Conservation (phyloP, 2,113 vertebrate genomes). For the Falcunculus frontatus region DNA sequence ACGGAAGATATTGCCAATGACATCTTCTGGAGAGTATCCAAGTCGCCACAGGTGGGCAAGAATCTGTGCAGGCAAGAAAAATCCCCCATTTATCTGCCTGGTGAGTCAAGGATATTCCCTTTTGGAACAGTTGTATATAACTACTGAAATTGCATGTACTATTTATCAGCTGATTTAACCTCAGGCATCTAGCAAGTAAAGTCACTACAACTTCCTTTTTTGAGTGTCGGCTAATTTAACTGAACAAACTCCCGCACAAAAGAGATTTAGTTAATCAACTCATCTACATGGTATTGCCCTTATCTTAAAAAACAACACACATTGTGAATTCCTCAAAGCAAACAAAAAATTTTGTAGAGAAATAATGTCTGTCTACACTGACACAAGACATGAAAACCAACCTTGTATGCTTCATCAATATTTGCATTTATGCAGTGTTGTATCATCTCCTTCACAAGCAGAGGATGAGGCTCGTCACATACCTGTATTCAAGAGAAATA, state of each 20-base stretch:
- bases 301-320: neutral
- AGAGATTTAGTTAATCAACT: neutral
- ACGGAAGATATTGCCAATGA: slow-evolving; percentile 95
- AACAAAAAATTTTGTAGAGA: neutral
- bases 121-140: neutral
- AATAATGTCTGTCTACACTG: neutral
- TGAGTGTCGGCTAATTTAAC: neutral
- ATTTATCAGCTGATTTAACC: neutral
- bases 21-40: slow-evolving; percentile 93
- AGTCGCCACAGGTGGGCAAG: slow-evolving; percentile 94
- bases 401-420: slow-evolving; percentile 92
- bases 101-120: neutral
- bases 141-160: neutral
- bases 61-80: slow-evolving; percentile 66
- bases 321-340: neutral
- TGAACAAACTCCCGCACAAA: neutral
- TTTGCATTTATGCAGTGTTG: slow-evolving; percentile 86
- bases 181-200: neutral
- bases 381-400: slow-evolving; percentile 38
- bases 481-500: slow-evolving; percentile 69
- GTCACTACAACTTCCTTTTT: neutral
- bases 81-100: neutral
- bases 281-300: neutral
- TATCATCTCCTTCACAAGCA: slow-evolving; percentile 96
- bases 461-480: slow-evolving; percentile 94